These are phyloP conservation scores for Macquaria ambigua DNA, from an alignment of 2,113 vertebrate species.

Conservation along the genomic window DNA sequence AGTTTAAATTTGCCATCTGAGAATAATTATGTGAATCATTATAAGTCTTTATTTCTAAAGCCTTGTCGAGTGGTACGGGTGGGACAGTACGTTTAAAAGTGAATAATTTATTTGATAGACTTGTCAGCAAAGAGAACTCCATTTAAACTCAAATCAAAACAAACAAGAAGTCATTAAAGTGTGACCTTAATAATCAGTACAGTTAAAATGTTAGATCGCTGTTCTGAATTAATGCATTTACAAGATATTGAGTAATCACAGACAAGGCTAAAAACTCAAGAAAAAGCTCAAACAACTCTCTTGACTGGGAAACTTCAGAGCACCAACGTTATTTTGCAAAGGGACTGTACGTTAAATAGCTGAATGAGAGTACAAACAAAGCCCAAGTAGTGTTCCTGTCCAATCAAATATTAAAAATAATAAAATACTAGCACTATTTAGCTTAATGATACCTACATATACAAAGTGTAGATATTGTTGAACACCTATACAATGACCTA, in stretches of 20 bases:
- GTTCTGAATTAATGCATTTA: not conserved
- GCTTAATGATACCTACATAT: not conserved
- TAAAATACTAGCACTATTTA: not conserved
- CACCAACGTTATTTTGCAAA: not conserved
- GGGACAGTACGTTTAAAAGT: not conserved
- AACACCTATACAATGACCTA: not conserved
- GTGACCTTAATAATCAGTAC: not conserved
- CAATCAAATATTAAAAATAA: not conserved
- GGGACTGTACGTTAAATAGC: not conserved
- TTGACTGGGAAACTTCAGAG: not conserved
- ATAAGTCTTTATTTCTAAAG: not conserved
- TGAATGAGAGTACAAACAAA: not conserved
- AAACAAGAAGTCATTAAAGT: not conserved
- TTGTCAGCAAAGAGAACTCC: not conserved
- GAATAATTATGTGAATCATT: slow-evolving; percentile 3
- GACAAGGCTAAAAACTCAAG: not conserved
- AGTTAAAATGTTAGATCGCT: not conserved
- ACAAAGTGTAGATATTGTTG: not conserved
- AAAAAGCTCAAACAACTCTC: not conserved
- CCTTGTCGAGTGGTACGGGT: not conserved
- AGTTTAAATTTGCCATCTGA: slow-evolving; percentile 1
- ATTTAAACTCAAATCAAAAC: slow-evolving; percentile 9
- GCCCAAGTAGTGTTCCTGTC: no score
- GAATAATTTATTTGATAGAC: slow-evolving; percentile 9
- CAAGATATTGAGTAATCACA: not conserved